Conservation (phyloP, 2,888 invertebrate species). For the Cremastinae sp. region DNA sequence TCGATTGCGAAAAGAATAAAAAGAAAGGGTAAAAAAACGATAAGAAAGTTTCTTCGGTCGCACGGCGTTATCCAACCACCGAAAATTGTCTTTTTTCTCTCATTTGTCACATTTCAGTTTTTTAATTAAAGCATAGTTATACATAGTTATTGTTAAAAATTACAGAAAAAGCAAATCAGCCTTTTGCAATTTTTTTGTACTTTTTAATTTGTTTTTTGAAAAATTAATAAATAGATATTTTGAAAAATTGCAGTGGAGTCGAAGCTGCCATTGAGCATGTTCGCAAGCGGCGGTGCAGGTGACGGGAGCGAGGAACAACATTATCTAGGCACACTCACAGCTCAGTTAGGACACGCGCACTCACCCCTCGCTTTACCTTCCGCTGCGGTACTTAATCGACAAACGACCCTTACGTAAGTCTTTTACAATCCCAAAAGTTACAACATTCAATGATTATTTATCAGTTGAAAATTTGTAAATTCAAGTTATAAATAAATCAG, state of each 20-base stretch:
- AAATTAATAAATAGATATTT: constrained; percentile 9
- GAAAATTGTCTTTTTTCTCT: too few species aligned
- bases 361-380: constrained; percentile 81
- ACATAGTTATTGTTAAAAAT: too few species aligned
- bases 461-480: too few species aligned
- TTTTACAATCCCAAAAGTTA: too few species aligned
- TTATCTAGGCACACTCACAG: constrained; percentile 72
- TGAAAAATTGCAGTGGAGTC: constrained; percentile 76
- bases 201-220: not conserved
- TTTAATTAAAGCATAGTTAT: too few species aligned
- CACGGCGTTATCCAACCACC: constrained; percentile 41
- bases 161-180: too few species aligned
- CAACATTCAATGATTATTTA: constrained; percentile 25
- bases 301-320: constrained; percentile 72
- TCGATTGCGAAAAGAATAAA: constrained; percentile 42
- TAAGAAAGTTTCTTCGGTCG: constrained; percentile 52
- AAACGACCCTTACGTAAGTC: constrained; percentile 81
- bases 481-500: too few species aligned
- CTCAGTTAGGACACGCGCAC: constrained; percentile 75
- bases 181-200: not conserved
- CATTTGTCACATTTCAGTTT: too few species aligned
- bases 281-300: constrained; percentile 70
- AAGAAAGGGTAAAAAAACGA: constrained; percentile 25
- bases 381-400: constrained; percentile 81
- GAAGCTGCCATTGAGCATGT: constrained; percentile 77